These are phyloP conservation scores for Pachyuromys duprasi DNA, from an alignment of 2,797 vertebrate species.

Conservation along the genomic window DNA sequence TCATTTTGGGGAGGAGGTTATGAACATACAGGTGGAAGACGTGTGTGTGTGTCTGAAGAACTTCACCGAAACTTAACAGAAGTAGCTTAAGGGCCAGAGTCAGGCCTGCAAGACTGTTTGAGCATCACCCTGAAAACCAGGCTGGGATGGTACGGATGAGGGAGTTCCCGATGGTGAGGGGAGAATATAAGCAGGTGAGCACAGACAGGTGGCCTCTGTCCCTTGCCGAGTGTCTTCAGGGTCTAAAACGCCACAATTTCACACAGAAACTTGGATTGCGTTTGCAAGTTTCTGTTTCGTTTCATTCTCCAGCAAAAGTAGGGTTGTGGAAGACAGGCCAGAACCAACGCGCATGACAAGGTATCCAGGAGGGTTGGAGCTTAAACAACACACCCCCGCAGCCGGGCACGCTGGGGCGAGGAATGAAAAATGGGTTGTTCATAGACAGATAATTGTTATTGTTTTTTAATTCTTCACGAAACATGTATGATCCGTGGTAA, in stretches of 20 bases:
- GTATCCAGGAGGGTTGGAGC: conserved; percentile 57
- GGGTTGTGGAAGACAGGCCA: not conserved
- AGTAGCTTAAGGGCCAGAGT: not conserved
- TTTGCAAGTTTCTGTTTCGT: not conserved
- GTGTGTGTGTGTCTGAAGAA: conserved; percentile 2
- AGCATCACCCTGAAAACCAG: not conserved
- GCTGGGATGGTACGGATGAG: not conserved
- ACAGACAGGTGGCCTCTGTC: not conserved
- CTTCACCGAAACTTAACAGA: not conserved
- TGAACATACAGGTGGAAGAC: not conserved
- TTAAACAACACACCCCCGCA: conserved; percentile 29
- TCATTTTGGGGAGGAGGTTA: conserved; percentile 18
- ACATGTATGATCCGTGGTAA: conserved; percentile 80
- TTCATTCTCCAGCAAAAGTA: not conserved
- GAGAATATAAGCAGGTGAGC: not conserved
- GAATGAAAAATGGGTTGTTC: conserved; percentile 80
- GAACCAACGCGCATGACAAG: not conserved
- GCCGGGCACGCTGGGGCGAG: conserved; percentile 23
- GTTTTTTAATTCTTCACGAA: conserved; percentile 84
- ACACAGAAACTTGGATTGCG: conserved; percentile 9
- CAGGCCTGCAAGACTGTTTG: not conserved
- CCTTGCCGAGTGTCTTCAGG: not conserved
- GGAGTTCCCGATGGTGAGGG: not conserved
- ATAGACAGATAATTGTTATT: conserved; percentile 83
- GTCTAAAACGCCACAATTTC: conserved; percentile 6